Evolutionary conservation across 2,113 vertebrate species (phyloP), one percentile per base, ranked within the genome.

Genomic region (Hypanus sabinus): DNA sequence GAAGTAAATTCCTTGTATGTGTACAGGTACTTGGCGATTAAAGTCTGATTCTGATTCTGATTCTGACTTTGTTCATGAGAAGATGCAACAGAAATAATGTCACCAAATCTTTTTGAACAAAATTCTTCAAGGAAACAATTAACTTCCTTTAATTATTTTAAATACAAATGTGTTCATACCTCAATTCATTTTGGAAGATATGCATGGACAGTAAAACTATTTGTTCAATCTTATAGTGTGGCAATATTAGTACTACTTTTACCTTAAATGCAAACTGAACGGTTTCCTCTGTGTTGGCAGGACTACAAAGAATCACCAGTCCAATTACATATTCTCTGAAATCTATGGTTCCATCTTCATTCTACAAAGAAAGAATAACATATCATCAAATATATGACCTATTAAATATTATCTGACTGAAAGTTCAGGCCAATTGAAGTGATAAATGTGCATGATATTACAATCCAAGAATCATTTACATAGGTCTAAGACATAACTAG

Each of bases 321-420:
- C 99, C 99, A 62, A 99, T 99, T 1, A 99, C 98, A 46, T 99
- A 99, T 95, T 99, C 99, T 95, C 99, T 97, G 96, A 99, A 99
- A 96, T 99, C 99, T 0, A 99, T 98, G 94, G 97, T 98, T 95
- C 98, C 98, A 65, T 99, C 98, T 9, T 97, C 96, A 70, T 99
- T 96, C 99, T 99, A 95, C 16, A 95, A 87, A 95, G 0, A 79
- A 91, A 94, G 80, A 9, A 46, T 46, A 93, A 73, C 33, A 73
- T 8, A 20, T 33, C 11, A 27, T 60, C 14, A 90, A 33, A 0
- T 65, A 65, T 68, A 36, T 90, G 57, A 30, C 46, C 24, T 27
- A 60, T 57, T 24, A 27, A 60, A 85, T 81, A 83, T 57, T 46
- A 55, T 8, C 46, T 85, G 55, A 20, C 10, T 60, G 27, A 24